These are phyloP conservation scores for Scleropages formosus DNA, from an alignment of 2,797 vertebrate species.

Conservation along the genomic window DNA sequence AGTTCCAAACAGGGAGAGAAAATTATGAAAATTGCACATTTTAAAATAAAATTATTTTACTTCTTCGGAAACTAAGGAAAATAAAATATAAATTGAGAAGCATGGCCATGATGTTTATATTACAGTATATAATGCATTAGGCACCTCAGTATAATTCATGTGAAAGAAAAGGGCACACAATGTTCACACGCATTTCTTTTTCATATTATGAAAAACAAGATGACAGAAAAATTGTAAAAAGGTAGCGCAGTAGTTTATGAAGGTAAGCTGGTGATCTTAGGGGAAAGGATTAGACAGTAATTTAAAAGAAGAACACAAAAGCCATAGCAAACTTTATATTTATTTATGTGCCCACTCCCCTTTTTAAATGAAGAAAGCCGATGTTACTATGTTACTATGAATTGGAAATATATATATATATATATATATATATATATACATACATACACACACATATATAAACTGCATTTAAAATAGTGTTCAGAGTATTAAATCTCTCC, in stretches of 20 bases:
- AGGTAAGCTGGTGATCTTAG: slow-evolving; percentile 4
- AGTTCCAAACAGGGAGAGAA: slow-evolving; percentile 65
- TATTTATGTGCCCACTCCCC: not conserved
- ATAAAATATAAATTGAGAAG: slow-evolving; percentile 49
- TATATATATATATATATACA: too few species aligned
- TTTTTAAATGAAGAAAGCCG: not conserved
- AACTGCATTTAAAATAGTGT: not conserved
- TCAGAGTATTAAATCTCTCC: not conserved
- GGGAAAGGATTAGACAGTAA: not conserved
- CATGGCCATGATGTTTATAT: slow-evolving; percentile 52
- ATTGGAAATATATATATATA: too few species aligned
- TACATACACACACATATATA: too few species aligned
- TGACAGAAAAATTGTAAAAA: not conserved
- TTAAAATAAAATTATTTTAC: slow-evolving; percentile 61
- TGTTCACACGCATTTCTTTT: not conserved
- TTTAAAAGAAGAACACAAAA: not conserved
- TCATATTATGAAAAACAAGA: not conserved
- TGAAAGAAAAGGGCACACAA: slow-evolving; percentile 25
- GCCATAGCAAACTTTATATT: not conserved
- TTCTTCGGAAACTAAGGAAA: slow-evolving; percentile 59
- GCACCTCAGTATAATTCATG: slow-evolving; percentile 51
- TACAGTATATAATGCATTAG: slow-evolving; percentile 47
- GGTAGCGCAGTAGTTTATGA: not conserved
- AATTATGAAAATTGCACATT: slow-evolving; percentile 67
- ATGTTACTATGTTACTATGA: not conserved